A percentile compares a stretch with the other conserved stretches of the same genome.
Evolutionary conservation across 2,888 invertebrate genomes (phyloP).

Genomic region (Masnerella sp.): DNA sequence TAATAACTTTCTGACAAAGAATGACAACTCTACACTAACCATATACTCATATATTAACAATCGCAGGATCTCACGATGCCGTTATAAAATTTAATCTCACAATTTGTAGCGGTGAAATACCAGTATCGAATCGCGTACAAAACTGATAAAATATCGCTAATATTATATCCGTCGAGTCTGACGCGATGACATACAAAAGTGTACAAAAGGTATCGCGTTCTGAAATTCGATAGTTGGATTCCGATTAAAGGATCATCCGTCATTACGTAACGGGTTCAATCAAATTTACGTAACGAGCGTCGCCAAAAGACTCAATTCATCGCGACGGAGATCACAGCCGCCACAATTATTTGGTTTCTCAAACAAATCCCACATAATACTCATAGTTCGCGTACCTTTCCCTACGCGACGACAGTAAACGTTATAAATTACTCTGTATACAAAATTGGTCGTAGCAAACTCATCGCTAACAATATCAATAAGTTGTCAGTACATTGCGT

Average conservation of each 20-base stretch:
- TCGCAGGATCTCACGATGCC: slow-evolving; percentile 16
- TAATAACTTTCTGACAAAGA: slow-evolving; percentile 26
- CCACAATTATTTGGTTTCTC: slow-evolving; percentile 49
- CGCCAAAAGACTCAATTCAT: slow-evolving; percentile 25
- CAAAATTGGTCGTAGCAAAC: slow-evolving; percentile 22
- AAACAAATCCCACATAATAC: slow-evolving; percentile 40
- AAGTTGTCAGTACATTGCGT: slow-evolving; percentile 29
- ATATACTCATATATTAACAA: slow-evolving; percentile 41
- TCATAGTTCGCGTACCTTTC: slow-evolving; percentile 22
- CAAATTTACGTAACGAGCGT: slow-evolving; percentile 15
- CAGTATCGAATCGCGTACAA: slow-evolving; percentile 17
- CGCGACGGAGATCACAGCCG: slow-evolving; percentile 20
- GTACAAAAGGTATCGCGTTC: slow-evolving; percentile 30
- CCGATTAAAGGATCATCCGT: slow-evolving; percentile 7
- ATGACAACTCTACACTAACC: slow-evolving; percentile 24
- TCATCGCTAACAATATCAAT: slow-evolving; percentile 38
- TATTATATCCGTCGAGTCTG: slow-evolving; percentile 1
- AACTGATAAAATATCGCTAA: slow-evolving; percentile 35
- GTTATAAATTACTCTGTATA: slow-evolving; percentile 40
- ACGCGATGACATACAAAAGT: slow-evolving; percentile 30
- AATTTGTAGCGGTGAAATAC: slow-evolving; percentile 27
- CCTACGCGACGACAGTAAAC: slow-evolving; percentile 19
- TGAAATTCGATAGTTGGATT: slow-evolving; percentile 20
- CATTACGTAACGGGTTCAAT: slow-evolving; percentile 12
- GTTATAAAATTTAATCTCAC: slow-evolving; percentile 54